Conservation (phyloP, 2,888 invertebrate species). For the Andrena trimmerana region DNA sequence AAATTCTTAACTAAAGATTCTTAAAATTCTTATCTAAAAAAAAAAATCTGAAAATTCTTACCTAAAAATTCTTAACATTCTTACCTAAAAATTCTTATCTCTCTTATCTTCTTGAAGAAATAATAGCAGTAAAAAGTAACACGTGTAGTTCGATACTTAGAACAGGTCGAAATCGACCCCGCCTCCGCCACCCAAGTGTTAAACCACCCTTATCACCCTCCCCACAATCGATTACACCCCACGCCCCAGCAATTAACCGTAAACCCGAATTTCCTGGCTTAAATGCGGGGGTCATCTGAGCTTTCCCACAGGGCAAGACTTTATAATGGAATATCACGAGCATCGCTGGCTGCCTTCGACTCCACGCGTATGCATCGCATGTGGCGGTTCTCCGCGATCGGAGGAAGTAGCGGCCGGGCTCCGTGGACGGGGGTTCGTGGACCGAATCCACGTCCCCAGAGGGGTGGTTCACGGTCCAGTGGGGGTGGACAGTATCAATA, state of each 20-base stretch:
- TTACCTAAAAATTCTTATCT: no score
- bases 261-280: slow-evolving; percentile 62
- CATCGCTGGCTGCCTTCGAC: slow-evolving; percentile 41
- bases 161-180: no score
- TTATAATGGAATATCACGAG: slow-evolving; percentile 74
- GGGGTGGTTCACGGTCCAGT: slow-evolving; percentile 52
- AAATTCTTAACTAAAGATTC: no score
- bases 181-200: background rate
- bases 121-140: no score
- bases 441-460: slow-evolving; percentile 14
- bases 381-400: slow-evolving; percentile 66
- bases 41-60: no score
- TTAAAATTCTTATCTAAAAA: no score
- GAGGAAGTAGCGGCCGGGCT: background rate
- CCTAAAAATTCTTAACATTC: no score
- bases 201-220: slow-evolving; percentile 24
- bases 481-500: slow-evolving; percentile 81
- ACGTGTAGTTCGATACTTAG: no score
- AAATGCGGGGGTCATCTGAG: slow-evolving; percentile 69
- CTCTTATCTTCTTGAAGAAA: no score
- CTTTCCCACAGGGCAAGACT: slow-evolving; percentile 78
- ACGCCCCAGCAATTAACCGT: slow-evolving; percentile 35
- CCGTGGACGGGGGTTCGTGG: slow-evolving; percentile 23
- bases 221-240: slow-evolving; percentile 32
- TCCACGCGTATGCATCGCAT: slow-evolving; percentile 64